Evolutionary conservation across 1,140 invertebrate species (phyloP).

Genomic region (Trypoxylus dichotomus): DNA sequence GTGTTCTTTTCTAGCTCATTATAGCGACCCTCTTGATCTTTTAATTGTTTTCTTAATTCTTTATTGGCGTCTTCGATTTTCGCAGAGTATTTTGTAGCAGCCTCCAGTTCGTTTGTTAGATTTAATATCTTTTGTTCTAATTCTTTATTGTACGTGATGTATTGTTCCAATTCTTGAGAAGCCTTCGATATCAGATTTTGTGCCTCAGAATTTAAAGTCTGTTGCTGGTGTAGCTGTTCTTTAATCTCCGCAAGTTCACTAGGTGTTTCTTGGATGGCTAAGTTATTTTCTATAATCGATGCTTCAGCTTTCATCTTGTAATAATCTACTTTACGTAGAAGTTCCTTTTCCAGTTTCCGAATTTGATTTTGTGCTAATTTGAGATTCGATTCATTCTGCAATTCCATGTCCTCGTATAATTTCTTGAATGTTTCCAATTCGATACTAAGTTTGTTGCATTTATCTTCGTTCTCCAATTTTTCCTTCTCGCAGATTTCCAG

Average conservation of each 20-base stretch:
- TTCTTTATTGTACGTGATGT: conserved; percentile 13
- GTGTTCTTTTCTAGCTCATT: conserved; percentile 30
- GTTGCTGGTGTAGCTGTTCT: conserved; percentile 39
- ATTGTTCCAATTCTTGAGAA: conserved; percentile 27
- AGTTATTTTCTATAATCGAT: conserved; percentile 29
- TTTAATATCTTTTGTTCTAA: not conserved
- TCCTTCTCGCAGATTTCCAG: conserved; percentile 52
- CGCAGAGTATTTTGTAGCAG: not conserved
- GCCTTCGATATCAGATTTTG: conserved; percentile 31
- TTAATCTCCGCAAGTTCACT: not conserved
- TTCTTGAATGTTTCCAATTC: conserved; percentile 49
- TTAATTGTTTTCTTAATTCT: not conserved
- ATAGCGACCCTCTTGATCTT: conserved; percentile 16
- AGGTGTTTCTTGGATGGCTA: not conserved
- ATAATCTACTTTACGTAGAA: not conserved
- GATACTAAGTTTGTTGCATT: conserved; percentile 47
- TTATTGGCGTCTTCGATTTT: not conserved
- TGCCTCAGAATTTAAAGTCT: conserved; percentile 38
- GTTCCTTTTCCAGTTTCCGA: not conserved
- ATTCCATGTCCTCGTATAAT: conserved; percentile 48
- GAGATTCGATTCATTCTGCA: conserved; percentile 43
- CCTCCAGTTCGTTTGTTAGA: not conserved
- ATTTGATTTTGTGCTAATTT: not conserved
- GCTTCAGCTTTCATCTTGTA: conserved; percentile 18
- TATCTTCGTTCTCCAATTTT: conserved; percentile 55